These are phyloP conservation scores for Scatophagus argus DNA, from an alignment of 2,113 vertebrate species.

Conservation along the genomic window DNA sequence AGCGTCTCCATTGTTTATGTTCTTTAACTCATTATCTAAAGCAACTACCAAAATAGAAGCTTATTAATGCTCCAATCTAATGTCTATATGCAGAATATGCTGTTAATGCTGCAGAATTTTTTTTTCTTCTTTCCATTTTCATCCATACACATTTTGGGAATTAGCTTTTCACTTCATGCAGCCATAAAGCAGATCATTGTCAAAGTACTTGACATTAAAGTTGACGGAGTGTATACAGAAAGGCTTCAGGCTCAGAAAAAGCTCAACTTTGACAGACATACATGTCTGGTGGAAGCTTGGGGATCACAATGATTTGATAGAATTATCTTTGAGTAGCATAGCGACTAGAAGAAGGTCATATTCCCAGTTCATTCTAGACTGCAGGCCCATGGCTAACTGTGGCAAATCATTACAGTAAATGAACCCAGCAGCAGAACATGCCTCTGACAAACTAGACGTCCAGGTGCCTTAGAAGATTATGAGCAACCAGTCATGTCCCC, in stretches of 20 bases:
- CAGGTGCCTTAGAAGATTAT: conserved; percentile 62
- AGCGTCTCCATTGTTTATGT: not conserved
- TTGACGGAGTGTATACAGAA: not conserved
- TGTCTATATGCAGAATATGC: not conserved
- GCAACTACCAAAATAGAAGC: not conserved
- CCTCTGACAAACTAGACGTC: conserved; percentile 54
- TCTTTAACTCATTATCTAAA: not conserved
- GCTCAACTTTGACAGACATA: not conserved
- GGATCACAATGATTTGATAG: conserved; percentile 30
- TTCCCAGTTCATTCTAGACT: conserved; percentile 17
- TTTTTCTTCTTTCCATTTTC: not conserved
- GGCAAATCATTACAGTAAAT: conserved; percentile 64
- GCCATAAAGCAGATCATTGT: not conserved
- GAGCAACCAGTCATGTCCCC: conserved; percentile 65
- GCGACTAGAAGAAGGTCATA: conserved; percentile 41
- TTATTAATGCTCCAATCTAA: not conserved
- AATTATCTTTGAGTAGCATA: conserved; percentile 17
- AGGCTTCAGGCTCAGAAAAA: conserved; percentile 2
- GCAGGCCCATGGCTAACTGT: conserved; percentile 39
- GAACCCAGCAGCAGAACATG: conserved; percentile 43
- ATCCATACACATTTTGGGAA: not conserved
- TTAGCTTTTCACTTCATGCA: not conserved
- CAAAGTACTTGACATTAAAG: not conserved
- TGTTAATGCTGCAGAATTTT: not conserved
- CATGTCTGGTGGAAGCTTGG: conserved; percentile 1